These are phyloP conservation scores for Enhydra lutris DNA, from an alignment of 2,113 vertebrate species.

Conservation along the genomic window DNA sequence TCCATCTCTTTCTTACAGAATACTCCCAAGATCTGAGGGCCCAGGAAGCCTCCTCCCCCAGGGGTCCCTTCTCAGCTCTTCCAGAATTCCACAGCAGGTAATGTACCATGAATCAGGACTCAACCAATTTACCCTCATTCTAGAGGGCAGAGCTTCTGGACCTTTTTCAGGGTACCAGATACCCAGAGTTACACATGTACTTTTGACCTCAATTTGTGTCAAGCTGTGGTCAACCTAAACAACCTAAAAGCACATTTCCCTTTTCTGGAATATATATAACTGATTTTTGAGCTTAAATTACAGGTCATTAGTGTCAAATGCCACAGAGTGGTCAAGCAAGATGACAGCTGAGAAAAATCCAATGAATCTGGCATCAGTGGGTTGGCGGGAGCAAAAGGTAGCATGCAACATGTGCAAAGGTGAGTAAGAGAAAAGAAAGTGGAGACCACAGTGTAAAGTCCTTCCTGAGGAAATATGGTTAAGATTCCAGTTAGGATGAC, in stretches of 20 bases:
- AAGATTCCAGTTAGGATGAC: constrained; percentile 7
- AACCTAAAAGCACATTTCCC: not conserved
- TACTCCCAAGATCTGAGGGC: not conserved
- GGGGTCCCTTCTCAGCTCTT: not conserved
- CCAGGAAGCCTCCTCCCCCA: not conserved
- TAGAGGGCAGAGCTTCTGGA: not conserved
- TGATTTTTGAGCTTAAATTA: constrained; percentile 30
- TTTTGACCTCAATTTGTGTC: constrained; percentile 6
- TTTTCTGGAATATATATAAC: not conserved
- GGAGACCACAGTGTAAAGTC: not conserved
- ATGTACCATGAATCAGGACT: not conserved
- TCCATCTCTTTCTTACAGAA: not conserved
- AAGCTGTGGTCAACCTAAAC: not conserved
- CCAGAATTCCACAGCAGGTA: not conserved
- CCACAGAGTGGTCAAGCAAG: not conserved
- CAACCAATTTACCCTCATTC: not conserved
- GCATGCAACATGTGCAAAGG: not conserved
- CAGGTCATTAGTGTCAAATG: not conserved
- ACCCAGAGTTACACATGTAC: not conserved
- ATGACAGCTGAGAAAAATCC: not conserved
- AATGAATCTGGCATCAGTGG: not conserved
- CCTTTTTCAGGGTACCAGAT: not conserved
- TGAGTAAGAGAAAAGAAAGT: not conserved
- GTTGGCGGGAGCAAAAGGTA: not conserved
- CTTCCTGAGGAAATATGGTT: not conserved